Base-by-base conservation (phyloP, 2,888 invertebrate species). In the Artemia sp. region DNA sequence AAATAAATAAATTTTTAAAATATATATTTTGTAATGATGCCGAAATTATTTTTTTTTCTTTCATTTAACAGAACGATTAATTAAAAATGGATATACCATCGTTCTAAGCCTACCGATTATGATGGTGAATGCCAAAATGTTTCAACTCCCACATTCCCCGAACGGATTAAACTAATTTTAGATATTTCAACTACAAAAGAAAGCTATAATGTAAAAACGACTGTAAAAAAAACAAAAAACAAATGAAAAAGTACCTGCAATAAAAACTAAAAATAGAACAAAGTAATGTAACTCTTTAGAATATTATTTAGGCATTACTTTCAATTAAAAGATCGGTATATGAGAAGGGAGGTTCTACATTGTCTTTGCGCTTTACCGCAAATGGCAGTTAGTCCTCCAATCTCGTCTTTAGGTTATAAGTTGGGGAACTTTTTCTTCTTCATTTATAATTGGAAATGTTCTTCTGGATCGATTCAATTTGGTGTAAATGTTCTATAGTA, bases 1-100 rank as follows among this genome's bases (percentile, higher is more conserved):
- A 74, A 81, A 77, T 72, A 72, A 70, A 72, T 68, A 67, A 67
- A 69, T 14, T 50, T 68, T 53, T 67, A 51, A 66, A n/a, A 68
- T n/a, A 24, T 50, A 53, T 52, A 14, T 51, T 70, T 24, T 14
- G 11, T 52, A 52, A 19, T 14, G 50, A 11, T 10, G 70, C 24
- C n/a, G 51, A 19, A 19, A 50, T 24, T n/a, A 50, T 24, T 2
- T 12, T 14, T 12, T 24, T 51, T 14, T 69, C 7, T 51, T 24
- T 52, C 12, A 50, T 24, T 19, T 70, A 12, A 71, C 58, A 58
- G 2, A n/a, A n/a, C 14, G 58, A n/a, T 58, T 58, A n/a, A 58
- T 12, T 12, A 0, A 19, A 66, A 69, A 8, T 10, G 12, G 51
- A 14, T 38, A 38, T 1, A 38, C 38, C 3, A 38, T 38, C 38